Evolutionary conservation across 2,888 invertebrate species (phyloP), one percentile per base, ranked within the genome.

Genomic region (Euzophera pinguis): DNA sequence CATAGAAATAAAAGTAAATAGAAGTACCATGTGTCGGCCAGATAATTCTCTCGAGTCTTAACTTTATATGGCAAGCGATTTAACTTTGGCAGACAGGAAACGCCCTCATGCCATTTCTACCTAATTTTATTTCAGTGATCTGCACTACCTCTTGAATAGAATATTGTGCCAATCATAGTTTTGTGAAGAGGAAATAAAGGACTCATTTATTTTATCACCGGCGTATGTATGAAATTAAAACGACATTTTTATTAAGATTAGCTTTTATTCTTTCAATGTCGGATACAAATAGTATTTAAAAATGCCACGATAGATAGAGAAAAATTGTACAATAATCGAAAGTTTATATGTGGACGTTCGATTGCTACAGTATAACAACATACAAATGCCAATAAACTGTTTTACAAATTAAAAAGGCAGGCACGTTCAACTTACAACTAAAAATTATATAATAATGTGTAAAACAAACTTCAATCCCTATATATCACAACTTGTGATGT

Each of bases 281-380:
- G 78, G 81, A 85, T 87, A 89, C 85, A 84, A 86, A 85, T 79
- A 64, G 78, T 81, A 69, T 84, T 81, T 69, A 77, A 82, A 87
- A 87, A 86, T 82, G 81, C 80, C 76, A 78, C 66, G 74, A 73
- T 78, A 80, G 69, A 71, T 64, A 73, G 71, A 76, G 71, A 76
- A 78, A 22, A 81, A 79, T 82, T 85, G 84, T 88, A 88, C 85
- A 87, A 69, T 73, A 70, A 67, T 78, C 79, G 72, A 80, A 79
- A 77, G 68, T 64, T 70, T 80, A 81, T 78, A 69, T 64, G 61
- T 67, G 71, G 72, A 73, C 71, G 67, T 67, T 59, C 57, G 62
- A 62, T 60, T 62, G 59, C 65, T 71, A 69, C 68, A 66, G 65
- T 68, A 64, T 62, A 63, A 60, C 58, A 54, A 53, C 58, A 64